Conservation (phyloP, 2,888 invertebrate species). For the Dryococelus australis region DNA sequence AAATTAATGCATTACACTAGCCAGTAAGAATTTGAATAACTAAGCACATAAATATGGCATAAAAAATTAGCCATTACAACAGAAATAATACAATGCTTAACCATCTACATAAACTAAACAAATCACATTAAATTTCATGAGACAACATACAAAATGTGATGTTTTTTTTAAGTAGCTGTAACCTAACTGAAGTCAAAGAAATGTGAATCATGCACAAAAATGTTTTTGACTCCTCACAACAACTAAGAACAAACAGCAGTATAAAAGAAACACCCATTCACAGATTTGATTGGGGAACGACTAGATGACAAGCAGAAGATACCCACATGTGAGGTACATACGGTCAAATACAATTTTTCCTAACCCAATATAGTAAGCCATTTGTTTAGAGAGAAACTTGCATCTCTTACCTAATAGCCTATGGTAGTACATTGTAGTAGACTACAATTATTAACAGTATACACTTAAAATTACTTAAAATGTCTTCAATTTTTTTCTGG, state of each 20-base stretch:
- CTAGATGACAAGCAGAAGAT: constrained; percentile 13
- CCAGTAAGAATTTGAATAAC: no score
- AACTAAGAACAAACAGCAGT: background rate
- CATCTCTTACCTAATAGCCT: constrained; percentile 8
- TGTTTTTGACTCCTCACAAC: background rate
- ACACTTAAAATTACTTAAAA: constrained; percentile 10
- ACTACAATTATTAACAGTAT: constrained; percentile 3
- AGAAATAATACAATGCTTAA: no score
- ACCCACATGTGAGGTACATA: background rate
- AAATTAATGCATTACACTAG: no score
- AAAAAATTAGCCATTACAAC: no score
- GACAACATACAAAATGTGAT: background rate
- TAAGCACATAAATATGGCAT: no score
- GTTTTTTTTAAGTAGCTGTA: background rate
- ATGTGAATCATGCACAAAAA: background rate
- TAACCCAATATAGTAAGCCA: constrained; percentile 23
- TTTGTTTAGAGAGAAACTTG: constrained; percentile 13
- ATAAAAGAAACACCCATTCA: constrained; percentile 11
- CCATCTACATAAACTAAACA: no score
- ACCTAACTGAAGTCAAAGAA: background rate
- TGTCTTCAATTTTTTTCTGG: constrained; percentile 1
- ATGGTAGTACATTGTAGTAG: background rate
- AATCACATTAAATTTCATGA: no score
- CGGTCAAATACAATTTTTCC: constrained; percentile 12
- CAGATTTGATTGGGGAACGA: constrained; percentile 18